phyloP scores from a whole-genome alignment of 2,888 invertebrate species.

The Arrhopalites spinosus region DNA sequence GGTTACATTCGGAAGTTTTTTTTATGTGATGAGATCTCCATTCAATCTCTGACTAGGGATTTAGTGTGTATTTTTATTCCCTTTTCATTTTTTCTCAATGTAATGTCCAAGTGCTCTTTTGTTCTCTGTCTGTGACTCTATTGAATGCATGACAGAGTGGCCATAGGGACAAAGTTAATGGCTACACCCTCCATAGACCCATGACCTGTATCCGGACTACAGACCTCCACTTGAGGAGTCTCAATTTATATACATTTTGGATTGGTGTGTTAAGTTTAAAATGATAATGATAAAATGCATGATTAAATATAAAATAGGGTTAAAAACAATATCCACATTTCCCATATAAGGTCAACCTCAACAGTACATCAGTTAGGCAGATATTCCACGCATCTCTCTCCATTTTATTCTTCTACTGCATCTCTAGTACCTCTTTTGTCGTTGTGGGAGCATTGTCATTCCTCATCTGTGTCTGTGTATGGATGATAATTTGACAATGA shows the following conservation, averaged over 20 bases:
- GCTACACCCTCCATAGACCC: constrained; percentile 18
- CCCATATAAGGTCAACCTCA: too few species aligned
- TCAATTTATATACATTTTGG: not conserved
- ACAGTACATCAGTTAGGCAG: too few species aligned
- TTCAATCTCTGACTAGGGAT: not conserved
- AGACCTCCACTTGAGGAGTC: not conserved
- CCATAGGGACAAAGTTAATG: not conserved
- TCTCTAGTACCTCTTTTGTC: not conserved
- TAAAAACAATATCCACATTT: too few species aligned
- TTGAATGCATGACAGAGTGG: not conserved
- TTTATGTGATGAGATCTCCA: not conserved
- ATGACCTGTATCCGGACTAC: constrained; percentile 24
- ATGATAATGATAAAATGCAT: not conserved
- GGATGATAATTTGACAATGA: not conserved
- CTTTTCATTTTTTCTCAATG: not conserved
- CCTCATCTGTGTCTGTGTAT: not conserved
- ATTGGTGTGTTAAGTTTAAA: not conserved
- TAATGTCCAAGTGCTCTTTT: not conserved
- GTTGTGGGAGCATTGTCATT: not conserved
- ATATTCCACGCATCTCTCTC: too few species aligned
- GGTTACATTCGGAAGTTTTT: not conserved
- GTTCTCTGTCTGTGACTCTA: too few species aligned
- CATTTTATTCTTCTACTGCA: not conserved
- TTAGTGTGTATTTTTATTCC: not conserved
- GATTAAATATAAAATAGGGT: too few species aligned